Conservation (phyloP, 2,113 vertebrate species). For the Ophiodon elongatus region DNA sequence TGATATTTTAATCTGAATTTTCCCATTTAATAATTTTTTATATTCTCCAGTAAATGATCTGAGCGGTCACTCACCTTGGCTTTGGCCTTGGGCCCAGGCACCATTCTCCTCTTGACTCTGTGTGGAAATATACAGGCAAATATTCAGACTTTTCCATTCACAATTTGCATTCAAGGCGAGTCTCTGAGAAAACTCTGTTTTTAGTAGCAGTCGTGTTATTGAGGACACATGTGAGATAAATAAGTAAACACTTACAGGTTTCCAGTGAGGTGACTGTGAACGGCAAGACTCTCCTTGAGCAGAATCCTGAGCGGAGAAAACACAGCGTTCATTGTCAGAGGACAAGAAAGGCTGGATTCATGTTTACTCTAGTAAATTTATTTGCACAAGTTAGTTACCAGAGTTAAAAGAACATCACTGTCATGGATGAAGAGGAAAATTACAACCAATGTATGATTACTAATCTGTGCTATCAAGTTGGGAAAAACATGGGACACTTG, state of each 20-base stretch:
- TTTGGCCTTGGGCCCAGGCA: conserved; percentile 92
- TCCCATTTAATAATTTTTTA: background rate
- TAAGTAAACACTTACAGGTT: conserved; percentile 79
- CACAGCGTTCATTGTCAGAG: background rate
- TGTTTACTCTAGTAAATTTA: background rate
- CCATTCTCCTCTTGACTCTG: conserved; percentile 94
- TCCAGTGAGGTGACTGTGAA: conserved; percentile 86
- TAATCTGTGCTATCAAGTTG: background rate
- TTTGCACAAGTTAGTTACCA: background rate
- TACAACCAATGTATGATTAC: background rate
- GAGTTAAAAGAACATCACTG: background rate
- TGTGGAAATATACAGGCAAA: conserved; percentile 28
- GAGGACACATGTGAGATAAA: conserved; percentile 1
- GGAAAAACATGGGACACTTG: background rate
- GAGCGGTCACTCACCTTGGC: conserved; percentile 86
- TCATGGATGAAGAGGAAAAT: background rate
- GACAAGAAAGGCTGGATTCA: background rate
- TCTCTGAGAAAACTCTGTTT: background rate
- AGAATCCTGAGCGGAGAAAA: conserved; percentile 80
- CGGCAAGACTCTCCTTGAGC: conserved; percentile 84
- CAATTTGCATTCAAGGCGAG: background rate
- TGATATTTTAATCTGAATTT: too few relatives aligned
- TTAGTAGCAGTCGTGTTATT: background rate
- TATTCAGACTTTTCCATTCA: background rate
- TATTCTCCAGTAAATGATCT: background rate